These are phyloP conservation scores for Dinocampus coccinellae DNA, from an alignment of 2,888 invertebrate species.

Conservation along the genomic window DNA sequence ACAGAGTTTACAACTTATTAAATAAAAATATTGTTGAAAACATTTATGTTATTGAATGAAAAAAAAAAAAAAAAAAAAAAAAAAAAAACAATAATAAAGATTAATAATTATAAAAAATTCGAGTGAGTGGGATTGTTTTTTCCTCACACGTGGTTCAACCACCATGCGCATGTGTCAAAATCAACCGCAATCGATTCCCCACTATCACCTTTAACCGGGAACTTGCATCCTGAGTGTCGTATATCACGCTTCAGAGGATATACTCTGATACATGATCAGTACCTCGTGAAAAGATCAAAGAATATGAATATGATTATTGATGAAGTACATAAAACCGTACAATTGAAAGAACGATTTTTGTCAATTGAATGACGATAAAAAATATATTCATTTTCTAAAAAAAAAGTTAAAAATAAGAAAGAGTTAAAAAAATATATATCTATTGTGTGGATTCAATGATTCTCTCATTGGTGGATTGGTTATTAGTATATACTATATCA, in stretches of 20 bases:
- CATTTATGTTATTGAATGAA: background rate
- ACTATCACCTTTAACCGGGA: constrained; percentile 47
- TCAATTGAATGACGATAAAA: background rate
- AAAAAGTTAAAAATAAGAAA: too few species aligned
- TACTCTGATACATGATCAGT: constrained; percentile 22
- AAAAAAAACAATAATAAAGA: too few species aligned
- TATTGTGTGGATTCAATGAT: background rate
- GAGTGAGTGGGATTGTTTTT: constrained; percentile 21
- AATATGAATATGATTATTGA: constrained; percentile 4
- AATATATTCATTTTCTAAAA: too few species aligned
- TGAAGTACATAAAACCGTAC: background rate
- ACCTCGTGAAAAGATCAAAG: background rate
- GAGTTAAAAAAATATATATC: background rate
- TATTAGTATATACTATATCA: constrained; percentile 1
- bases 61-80: too few species aligned
- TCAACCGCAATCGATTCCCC: constrained; percentile 64
- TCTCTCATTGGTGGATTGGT: background rate
- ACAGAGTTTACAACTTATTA: background rate
- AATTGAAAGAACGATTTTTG: background rate
- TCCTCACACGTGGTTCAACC: constrained; percentile 27
- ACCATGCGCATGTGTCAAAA: constrained; percentile 60
- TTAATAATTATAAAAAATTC: background rate
- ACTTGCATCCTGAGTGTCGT: background rate
- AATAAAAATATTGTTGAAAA: background rate
- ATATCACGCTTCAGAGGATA: constrained; percentile 12